Evolutionary conservation across 1,140 invertebrate species (phyloP).

Genomic region (Monochamus saltuarius): DNA sequence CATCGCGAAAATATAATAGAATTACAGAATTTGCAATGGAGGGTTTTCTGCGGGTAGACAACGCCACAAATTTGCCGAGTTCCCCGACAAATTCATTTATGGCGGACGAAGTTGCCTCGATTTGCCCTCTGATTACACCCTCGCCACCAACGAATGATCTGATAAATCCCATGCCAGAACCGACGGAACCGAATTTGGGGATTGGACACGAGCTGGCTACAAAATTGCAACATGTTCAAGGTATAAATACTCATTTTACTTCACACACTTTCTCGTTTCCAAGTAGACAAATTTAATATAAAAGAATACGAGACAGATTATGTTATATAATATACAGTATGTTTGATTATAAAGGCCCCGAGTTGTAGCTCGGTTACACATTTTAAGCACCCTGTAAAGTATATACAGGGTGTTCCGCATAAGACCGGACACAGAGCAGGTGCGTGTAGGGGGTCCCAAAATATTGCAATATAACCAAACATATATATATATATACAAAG

Average conservation of each 20-base stretch:
- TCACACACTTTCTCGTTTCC: too few relatives aligned
- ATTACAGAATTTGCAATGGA: slow-evolving; percentile 30
- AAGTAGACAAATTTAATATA: too few relatives aligned
- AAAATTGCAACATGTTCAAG: slow-evolving; percentile 50
- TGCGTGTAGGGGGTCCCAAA: too few relatives aligned
- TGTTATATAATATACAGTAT: too few relatives aligned
- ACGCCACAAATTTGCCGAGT: slow-evolving; percentile 26
- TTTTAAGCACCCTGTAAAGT: too few relatives aligned
- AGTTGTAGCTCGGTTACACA: too few relatives aligned
- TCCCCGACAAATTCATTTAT: slow-evolving; percentile 48
- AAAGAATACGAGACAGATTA: too few relatives aligned
- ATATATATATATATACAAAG: too few relatives aligned
- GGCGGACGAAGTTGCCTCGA: slow-evolving; percentile 58
- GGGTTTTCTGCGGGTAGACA: slow-evolving; percentile 36
- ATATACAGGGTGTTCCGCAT: too few relatives aligned
- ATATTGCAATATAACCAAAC: too few relatives aligned
- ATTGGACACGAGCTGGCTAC: slow-evolving; percentile 44
- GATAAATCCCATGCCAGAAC: slow-evolving; percentile 54
- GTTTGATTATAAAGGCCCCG: too few relatives aligned
- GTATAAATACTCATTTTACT: slow-evolving; percentile 27
- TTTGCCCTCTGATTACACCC: slow-evolving; percentile 57
- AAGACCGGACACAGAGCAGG: too few relatives aligned
- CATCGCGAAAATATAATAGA: background rate
- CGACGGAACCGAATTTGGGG: slow-evolving; percentile 34
- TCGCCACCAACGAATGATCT: slow-evolving; percentile 54